Evolutionary conservation across 2,888 invertebrate species (phyloP), one percentile per base, ranked within the genome.

Genomic region (Melieria crassipennis): DNA sequence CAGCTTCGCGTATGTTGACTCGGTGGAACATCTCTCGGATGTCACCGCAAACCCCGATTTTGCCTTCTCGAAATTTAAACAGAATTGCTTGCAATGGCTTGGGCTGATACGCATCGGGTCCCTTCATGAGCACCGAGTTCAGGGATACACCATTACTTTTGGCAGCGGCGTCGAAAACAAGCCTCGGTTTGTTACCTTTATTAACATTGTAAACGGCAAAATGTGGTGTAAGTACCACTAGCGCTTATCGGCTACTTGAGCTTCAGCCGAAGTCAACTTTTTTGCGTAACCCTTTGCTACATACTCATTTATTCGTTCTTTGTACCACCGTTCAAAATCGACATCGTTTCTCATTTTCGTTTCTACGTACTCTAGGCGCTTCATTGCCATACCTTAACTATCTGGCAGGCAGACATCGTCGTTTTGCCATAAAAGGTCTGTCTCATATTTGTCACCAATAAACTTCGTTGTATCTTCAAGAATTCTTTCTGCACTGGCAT

Each of bases 21-120:
- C 61, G 61, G 61, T 61, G 61, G n/a, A 61, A 61, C 61, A 61
- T 61, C 47, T 61, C 45, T 61, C n/a, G n/a, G 47, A 61, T 46
- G n/a, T 61, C 61, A 13, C 61, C 61, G 47, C 61, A 46, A 45
- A 85, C 76, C 0, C 80, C 84, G 10, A 83, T 71, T 61, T 57
- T 72, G 42, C 79, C 69, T 75, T 82, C 79, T 10, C 85, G 73
- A 74, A 86, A 86, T 3, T 81, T 78, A 73, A 83, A 76, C 52
- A 85, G 69, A 1, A 85, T 79, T 4, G 50, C 16, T n/a, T 50
- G 13, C n/a, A 65, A 30, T 4, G 82, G 76, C n/a, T 78, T 74
- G 1, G 80, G 70, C 43, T 42, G 57, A 65, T 83, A 61, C n/a
- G 11, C 61, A 61, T 61, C 82, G 3, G 83, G 82, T 3, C 83